A percentile compares a stretch with the other conserved stretches of the same genome.
phyloP scores from a whole-genome alignment of 1,140 invertebrate genomes.

The Helicoverpa armigera region DNA sequence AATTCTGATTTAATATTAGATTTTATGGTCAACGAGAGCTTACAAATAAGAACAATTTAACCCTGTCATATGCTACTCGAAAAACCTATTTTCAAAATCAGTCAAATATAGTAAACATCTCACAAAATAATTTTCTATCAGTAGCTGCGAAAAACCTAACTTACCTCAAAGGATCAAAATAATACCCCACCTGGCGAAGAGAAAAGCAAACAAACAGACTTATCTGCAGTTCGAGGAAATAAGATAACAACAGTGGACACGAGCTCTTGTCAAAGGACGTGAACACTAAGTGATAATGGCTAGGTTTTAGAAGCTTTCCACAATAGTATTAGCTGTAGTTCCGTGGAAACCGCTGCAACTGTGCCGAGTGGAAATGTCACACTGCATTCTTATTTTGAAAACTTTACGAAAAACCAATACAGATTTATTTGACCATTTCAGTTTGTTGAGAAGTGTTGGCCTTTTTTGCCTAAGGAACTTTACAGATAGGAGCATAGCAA shows the following conservation, averaged over 20 bases:
- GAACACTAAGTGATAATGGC: constrained; percentile 25
- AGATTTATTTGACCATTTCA: no score
- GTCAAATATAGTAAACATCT: no score
- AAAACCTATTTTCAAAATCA: no score
- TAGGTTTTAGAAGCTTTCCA: constrained; percentile 21
- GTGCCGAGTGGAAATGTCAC: no score
- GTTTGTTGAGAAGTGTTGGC: no score
- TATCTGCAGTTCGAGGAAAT: background rate
- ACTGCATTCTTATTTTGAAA: no score
- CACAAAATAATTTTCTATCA: background rate
- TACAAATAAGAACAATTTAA: no score
- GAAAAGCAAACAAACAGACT: constrained; percentile 30
- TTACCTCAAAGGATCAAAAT: background rate
- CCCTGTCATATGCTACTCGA: background rate
- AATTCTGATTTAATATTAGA: no score
- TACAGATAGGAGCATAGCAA: background rate
- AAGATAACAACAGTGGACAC: constrained; percentile 23
- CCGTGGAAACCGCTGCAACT: no score
- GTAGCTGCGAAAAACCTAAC: background rate
- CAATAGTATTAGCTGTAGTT: background rate
- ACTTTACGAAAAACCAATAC: no score
- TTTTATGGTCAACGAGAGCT: no score
- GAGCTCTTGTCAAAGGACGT: constrained; percentile 23
- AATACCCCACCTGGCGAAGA: background rate
- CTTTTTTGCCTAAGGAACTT: background rate